A percentile compares a stretch with the other conserved stretches of the same genome.
Conservation (phyloP, 2,113 vertebrate species). For the Platysteira castanea region DNA sequence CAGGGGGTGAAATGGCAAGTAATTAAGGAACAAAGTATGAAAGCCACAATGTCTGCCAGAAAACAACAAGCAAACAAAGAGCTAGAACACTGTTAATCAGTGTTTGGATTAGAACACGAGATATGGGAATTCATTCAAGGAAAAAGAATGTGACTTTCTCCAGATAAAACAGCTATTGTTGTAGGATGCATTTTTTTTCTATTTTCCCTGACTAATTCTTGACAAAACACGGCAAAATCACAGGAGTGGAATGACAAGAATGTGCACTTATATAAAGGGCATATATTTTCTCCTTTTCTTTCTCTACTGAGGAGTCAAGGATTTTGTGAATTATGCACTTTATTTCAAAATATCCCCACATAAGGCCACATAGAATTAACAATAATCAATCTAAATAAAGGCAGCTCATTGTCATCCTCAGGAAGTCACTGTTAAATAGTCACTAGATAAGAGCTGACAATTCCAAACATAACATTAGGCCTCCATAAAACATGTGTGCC, state of each 20-base stretch:
- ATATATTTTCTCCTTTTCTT: neutral
- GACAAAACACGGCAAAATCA: neutral
- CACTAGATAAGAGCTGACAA: neutral
- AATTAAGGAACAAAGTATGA: constrained; percentile 44
- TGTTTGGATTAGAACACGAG: constrained; percentile 24
- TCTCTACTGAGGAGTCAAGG: neutral
- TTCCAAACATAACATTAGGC: neutral
- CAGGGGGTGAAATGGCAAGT: constrained; percentile 12
- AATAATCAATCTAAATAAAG: neutral
- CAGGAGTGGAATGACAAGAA: neutral
- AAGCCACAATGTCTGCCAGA: constrained; percentile 8
- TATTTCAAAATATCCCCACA: neutral
- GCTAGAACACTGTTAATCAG: constrained; percentile 12
- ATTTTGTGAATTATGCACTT: neutral
- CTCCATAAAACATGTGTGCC: neutral
- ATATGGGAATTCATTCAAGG: neutral
- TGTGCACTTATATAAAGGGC: neutral
- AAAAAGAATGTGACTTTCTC: neutral
- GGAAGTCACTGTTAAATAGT: neutral
- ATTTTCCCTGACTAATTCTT: neutral
- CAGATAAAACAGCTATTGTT: neutral
- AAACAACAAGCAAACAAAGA: constrained; percentile 33
- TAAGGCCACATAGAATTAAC: neutral
- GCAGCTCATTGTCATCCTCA: neutral
- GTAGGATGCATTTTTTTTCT: neutral